These are phyloP conservation scores for Habrosyne pyritoides DNA, from an alignment of 2,888 invertebrate genomes.

Conservation along the genomic window DNA sequence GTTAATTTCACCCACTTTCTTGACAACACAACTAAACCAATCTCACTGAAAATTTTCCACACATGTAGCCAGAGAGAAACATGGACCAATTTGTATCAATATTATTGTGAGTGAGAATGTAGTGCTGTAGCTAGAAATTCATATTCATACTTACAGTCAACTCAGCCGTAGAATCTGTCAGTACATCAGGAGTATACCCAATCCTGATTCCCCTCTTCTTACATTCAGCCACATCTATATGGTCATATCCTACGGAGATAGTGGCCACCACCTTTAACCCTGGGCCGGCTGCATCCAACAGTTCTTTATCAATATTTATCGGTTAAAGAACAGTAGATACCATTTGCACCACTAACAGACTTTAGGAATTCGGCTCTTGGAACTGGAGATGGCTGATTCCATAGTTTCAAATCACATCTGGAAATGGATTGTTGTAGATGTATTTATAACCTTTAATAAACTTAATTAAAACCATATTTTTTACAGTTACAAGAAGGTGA, in stretches of 20 bases:
- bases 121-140: no score
- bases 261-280: conserved; percentile 92
- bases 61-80: no score
- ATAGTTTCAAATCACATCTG: conserved; percentile 81
- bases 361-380: conserved; percentile 88
- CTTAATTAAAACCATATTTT: no score
- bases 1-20: no score
- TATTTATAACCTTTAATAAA: no score
- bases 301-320: conserved; percentile 92
- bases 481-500: no score
- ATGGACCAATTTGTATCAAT: no score
- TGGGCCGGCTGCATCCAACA: conserved; percentile 89
- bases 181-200: conserved; percentile 94
- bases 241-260: conserved; percentile 96
- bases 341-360: conserved; percentile 88
- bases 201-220: conserved; percentile 88
- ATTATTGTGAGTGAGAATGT: no score
- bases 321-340: conserved; percentile 90
- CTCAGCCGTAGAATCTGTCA: conserved; percentile 96
- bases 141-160: conserved; percentile 84
- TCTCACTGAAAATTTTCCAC: no score
- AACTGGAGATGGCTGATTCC: conserved; percentile 85
- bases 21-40: no score
- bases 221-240: conserved; percentile 91
- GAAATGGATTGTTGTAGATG: no score